Percentiles rank a stretch among this genome's conserved stretches.
These are phyloP conservation scores for Calcarius lapponicus DNA, from an alignment of 2,797 vertebrate genomes.

Conservation along the genomic window DNA sequence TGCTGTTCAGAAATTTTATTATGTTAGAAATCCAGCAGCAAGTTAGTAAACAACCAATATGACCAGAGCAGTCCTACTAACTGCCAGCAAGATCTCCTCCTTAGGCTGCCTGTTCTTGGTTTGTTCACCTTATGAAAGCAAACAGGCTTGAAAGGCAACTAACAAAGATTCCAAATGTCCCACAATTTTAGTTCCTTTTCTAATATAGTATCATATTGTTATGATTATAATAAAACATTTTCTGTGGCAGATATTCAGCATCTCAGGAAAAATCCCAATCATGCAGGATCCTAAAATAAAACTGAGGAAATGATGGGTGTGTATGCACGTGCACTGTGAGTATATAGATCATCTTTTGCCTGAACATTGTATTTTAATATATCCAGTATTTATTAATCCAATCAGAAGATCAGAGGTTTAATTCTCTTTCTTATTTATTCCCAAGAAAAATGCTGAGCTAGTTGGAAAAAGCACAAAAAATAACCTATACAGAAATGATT, in stretches of 20 bases:
- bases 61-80: background rate
- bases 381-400: slow-evolving; percentile 21
- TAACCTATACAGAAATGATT: background rate
- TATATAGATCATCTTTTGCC: background rate
- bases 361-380: slow-evolving; percentile 19
- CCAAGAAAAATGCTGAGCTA: background rate
- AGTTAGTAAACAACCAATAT: background rate
- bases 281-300: slow-evolving; percentile 47
- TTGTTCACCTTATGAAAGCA: background rate
- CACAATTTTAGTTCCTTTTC: slow-evolving; percentile 32
- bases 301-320: background rate
- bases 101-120: background rate
- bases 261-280: background rate
- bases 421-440: slow-evolving; percentile 6
- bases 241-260: slow-evolving; percentile 11
- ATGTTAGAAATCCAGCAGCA: background rate
- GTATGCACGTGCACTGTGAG: background rate
- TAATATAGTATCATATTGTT: slow-evolving; percentile 16
- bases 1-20: background rate
- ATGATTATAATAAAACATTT: background rate
- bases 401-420: slow-evolving; percentile 5
- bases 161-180: slow-evolving; percentile 6
- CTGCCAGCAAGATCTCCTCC: background rate
- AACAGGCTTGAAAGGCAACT: background rate
- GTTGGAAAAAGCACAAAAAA: slow-evolving; percentile 10